Evolutionary conservation across 2,797 vertebrate genomes (phyloP), one percentile per base, ranked within the genome.

Genomic region (Taeniopygia guttata): DNA sequence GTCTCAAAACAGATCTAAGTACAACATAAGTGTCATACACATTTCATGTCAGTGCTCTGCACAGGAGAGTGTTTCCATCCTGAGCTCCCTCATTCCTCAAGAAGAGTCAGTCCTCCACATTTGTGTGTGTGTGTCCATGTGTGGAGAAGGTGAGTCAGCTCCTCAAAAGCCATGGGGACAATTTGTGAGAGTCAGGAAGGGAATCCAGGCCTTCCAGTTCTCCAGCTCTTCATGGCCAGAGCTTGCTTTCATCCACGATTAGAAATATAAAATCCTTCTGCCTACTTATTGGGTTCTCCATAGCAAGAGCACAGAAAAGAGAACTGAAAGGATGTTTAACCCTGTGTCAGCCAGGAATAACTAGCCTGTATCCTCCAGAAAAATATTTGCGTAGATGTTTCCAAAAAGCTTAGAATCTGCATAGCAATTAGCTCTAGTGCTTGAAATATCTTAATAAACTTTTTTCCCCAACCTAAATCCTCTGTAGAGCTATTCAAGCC

Each of bases 1-100:
- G 89, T 94, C 92, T 93, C 91, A 73, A 81, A 92, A 89, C 79
- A 93, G 69, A 69, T 91, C 54, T 32, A 45, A 94, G 74, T n/a
- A 51, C 67, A 67, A 40, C 43, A 3, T 78, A 84, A 91, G 67
- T 64, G 67, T 63, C 43, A 59, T n/a, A 38, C 43, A 87, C 80
- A 77, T 85, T 86, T 90, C 74, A 20, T 83, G 68, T 64, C 89
- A 55, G 45, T 63, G 43, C 83, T 91, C 74, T 68, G 52, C 40
- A 60, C n/a, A 34, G 74, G 23, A 59, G 63, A 62, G 2, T 36
- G 52, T 62, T 94, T 94, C 74, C 52, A 86, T 16, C 30, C 55
- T 66, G 62, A 68, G 30, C 30, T 88, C 51, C 29, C 59, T 86
- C 59, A 8, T 45, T 77, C 16, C 48, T 76, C 29, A 30, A 64